A percentile compares a stretch with the other conserved stretches of the same genome.
Evolutionary conservation across 2,797 vertebrate genomes (phyloP).

Genomic region (Myioborus miniatus): DNA sequence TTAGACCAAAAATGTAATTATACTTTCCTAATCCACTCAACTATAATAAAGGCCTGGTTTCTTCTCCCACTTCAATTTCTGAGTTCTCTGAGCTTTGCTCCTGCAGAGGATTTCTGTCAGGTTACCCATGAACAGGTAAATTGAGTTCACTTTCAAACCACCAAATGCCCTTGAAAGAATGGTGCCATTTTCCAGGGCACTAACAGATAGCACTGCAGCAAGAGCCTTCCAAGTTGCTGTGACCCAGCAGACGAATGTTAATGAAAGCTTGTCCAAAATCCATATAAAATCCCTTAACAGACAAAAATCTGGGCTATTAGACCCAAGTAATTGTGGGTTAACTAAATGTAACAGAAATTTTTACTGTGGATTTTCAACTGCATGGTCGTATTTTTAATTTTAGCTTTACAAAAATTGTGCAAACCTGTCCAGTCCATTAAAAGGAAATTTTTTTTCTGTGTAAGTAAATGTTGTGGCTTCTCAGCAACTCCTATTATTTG

Average conservation of each 20-base stretch:
- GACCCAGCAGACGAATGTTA: neutral
- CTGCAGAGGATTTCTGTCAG: neutral
- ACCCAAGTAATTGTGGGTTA: neutral
- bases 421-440: slow-evolving; percentile 4
- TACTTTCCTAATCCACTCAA: neutral
- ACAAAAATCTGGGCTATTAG: neutral
- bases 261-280: neutral
- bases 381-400: slow-evolving; percentile 10
- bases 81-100: neutral
- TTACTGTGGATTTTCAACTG: neutral
- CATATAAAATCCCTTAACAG: neutral
- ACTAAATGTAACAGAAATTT: neutral
- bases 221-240: neutral
- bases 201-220: neutral
- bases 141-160: neutral
- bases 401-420: neutral
- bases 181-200: neutral
- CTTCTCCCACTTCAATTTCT: neutral
- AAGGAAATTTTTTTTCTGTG: neutral
- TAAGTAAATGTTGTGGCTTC: slow-evolving; percentile 30
- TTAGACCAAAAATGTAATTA: neutral
- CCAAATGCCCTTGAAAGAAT: neutral
- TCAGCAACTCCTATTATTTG: slow-evolving; percentile 21
- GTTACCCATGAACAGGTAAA: neutral
- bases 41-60: neutral